A percentile compares a stretch with the other conserved stretches of the same genome.
These are phyloP conservation scores for Microplitis demolitor DNA, from an alignment of 1,140 invertebrate genomes.

Conservation along the genomic window DNA sequence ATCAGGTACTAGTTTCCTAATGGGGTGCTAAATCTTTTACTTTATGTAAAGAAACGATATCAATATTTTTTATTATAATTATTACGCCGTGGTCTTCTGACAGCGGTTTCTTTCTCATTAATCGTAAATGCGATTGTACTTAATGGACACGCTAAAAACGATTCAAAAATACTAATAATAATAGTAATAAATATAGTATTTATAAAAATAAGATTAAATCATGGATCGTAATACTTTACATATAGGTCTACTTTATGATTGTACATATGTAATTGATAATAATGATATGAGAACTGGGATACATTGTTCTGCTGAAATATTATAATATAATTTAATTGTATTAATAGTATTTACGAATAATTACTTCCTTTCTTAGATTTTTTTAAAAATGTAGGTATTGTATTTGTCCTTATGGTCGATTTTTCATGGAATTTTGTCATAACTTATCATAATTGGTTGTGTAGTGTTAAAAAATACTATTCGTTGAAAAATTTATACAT, in stretches of 20 bases:
- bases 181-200: background rate
- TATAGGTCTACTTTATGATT: slow-evolving; percentile 33
- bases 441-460: no score
- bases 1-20: no score
- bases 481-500: no score
- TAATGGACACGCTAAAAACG: background rate
- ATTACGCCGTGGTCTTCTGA: background rate
- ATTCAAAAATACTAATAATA: background rate
- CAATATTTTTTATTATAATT: background rate
- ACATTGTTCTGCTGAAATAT: slow-evolving; percentile 1
- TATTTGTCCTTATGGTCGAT: no score
- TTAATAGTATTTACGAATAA: background rate
- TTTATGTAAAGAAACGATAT: background rate
- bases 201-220: background rate
- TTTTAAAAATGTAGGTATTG: no score
- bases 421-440: no score
- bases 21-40: no score
- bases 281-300: slow-evolving; percentile 21
- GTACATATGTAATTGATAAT: slow-evolving; percentile 54
- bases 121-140: background rate
- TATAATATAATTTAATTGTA: background rate
- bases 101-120: slow-evolving; percentile 5
- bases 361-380: background rate
- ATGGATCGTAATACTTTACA: slow-evolving; percentile 12
- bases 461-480: no score